Conservation (phyloP, 2,797 vertebrate genomes). For the Centropyge bicolor region DNA sequence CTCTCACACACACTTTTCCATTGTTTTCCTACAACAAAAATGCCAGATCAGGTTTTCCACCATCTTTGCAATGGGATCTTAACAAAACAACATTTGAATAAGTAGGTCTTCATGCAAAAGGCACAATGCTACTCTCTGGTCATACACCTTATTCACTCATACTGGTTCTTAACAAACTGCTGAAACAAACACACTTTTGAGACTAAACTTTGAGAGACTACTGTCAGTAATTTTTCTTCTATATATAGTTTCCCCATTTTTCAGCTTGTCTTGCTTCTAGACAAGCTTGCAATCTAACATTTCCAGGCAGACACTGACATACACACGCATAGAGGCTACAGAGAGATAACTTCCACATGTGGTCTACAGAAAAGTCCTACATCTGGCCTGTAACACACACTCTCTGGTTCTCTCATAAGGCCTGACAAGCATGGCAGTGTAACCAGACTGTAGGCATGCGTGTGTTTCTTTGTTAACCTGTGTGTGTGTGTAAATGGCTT, state of each 20-base stretch:
- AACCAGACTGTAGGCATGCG: slow-evolving; percentile 20
- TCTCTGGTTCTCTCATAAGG: slow-evolving; percentile 42
- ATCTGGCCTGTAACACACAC: slow-evolving; percentile 52
- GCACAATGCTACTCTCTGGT: neutral
- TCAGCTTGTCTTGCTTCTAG: slow-evolving; percentile 12
- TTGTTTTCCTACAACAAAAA: slow-evolving; percentile 16
- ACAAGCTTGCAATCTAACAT: slow-evolving; percentile 6
- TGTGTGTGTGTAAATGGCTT: slow-evolving; percentile 10
- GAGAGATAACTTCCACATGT: slow-evolving; percentile 58
- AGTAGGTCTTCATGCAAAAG: neutral
- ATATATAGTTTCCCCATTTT: slow-evolving; percentile 5
- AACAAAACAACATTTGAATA: neutral
- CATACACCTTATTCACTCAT: neutral
- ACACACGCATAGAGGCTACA: slow-evolving; percentile 6
- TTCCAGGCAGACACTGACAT: slow-evolving; percentile 18
- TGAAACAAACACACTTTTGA: too few species aligned
- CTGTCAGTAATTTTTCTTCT: neutral
- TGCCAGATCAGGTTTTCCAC: neutral
- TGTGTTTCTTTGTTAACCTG: slow-evolving; percentile 23
- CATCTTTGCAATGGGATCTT: slow-evolving; percentile 6
- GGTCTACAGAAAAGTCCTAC: slow-evolving; percentile 57
- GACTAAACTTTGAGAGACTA: neutral
- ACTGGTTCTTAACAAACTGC: neutral
- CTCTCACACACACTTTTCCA: neutral
- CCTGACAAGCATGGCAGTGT: slow-evolving; percentile 42